Base-by-base conservation (phyloP, 2,113 vertebrate species). In the Antechinus flavipes region DNA sequence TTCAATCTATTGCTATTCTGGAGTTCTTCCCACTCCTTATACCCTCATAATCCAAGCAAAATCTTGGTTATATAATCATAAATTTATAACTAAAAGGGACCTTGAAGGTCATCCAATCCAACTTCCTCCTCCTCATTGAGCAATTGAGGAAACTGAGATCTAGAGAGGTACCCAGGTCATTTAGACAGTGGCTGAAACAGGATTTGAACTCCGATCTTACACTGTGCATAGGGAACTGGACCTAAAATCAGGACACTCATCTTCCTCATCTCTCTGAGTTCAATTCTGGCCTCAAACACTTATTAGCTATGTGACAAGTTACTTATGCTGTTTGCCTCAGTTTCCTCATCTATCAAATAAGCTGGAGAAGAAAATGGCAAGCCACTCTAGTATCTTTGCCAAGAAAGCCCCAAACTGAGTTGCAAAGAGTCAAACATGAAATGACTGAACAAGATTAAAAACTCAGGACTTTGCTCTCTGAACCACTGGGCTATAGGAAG, bases 51-150 rank as follows among this genome's bases (percentile, higher is more conserved):
- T 90, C 58, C 76, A 54, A 56, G 47, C 52, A 89, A 53, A 92
- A 94, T 95, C 55, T 92, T 92, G 91, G 61, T 47, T 35, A 68
- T 35, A 16, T 68, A 68, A 68, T 68, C 61, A 68, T 16, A 68
- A 35, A 68, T 68, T 68, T 68, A 35, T 35, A 68, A 14, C 11
- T 68, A 68, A 68, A 68, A 68, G 14, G 30, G 61, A 68, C 30
- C 12, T 68, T 35, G 61, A 68, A 68, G 30, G 35, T 68, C 30
- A 35, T 68, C 61, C 30, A 35, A 35, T 68, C 3, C 61, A 68
- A 35, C 3, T 35, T 35, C 12, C 61, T 11, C 3, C 30, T 68
- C 12, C 61, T 68, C 61, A 68, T 35, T 68, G 30, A 16, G 11
- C 30, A 35, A 30, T 35, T 35, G 30, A 68, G 30, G 58, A 68